Evolutionary conservation across 2,888 invertebrate species (phyloP).

Genomic region (Panopea generosa): DNA sequence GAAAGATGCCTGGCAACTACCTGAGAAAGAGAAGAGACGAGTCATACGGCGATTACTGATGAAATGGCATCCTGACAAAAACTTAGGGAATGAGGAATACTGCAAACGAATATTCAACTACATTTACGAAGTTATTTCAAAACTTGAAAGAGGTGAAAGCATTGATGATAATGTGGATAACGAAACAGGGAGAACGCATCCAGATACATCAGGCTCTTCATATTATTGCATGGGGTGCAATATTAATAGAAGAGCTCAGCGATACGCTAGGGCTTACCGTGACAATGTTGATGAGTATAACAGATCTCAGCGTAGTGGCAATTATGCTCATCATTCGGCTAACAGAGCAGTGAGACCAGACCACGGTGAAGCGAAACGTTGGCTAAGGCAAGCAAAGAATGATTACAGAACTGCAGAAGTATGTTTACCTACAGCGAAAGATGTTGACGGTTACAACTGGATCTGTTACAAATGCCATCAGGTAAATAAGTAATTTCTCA

Average conservation of each 20-base stretch:
- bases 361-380: conserved; percentile 44
- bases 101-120: conserved; percentile 56
- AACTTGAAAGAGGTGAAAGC: conserved; percentile 35
- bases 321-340: conserved; percentile 13
- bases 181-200: conserved; percentile 2
- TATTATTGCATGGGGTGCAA: conserved; percentile 14
- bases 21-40: conserved; percentile 35
- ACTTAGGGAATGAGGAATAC: conserved; percentile 48
- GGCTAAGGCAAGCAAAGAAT: conserved; percentile 55
- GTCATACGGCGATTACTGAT: conserved; percentile 50
- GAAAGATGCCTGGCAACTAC: conserved; percentile 34
- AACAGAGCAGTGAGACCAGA: conserved; percentile 7
- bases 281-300: conserved; percentile 32
- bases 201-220: conserved; percentile 28
- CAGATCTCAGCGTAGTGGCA: conserved; percentile 7
- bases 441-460: background rate
- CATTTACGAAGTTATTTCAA: conserved; percentile 44
- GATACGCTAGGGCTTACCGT: conserved; percentile 21
- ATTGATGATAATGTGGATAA: conserved; percentile 4
- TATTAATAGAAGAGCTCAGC: conserved; percentile 11
- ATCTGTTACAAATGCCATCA: background rate
- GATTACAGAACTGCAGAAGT: conserved; percentile 49
- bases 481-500: background rate
- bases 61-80: conserved; percentile 68
- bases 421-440: background rate